Percentiles rank a stretch among this genome's conserved stretches.
Evolutionary conservation across 2,113 vertebrate species (phyloP).

Genomic region (Atractosteus spatula): DNA sequence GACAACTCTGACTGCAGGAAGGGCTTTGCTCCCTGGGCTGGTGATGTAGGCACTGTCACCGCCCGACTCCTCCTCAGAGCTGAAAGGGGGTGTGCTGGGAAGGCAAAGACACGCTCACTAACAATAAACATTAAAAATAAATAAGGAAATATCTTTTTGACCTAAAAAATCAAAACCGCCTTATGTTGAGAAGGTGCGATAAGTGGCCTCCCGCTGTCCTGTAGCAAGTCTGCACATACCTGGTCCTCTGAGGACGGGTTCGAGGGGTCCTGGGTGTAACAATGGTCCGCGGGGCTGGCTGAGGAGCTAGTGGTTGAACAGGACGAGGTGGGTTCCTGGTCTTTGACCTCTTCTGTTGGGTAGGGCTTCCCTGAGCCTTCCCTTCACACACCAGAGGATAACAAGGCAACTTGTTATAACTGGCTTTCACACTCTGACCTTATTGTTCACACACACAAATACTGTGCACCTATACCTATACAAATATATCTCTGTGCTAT

Average conservation of each 20-base stretch:
- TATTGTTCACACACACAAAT: too few relatives aligned
- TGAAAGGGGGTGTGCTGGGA: conserved; percentile 57
- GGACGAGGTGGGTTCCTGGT: background rate
- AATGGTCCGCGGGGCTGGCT: conserved; percentile 29
- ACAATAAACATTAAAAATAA: background rate
- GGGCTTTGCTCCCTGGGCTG: conserved; percentile 19
- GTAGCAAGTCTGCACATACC: conserved; percentile 12
- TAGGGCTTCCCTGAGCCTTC: conserved; percentile 8
- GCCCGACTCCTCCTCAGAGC: conserved; percentile 45
- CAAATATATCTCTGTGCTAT: too few relatives aligned
- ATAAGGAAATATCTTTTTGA: too few relatives aligned
- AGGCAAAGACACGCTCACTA: background rate
- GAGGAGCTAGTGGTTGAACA: conserved; percentile 21
- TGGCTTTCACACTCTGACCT: too few relatives aligned
- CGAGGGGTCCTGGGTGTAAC: conserved; percentile 5
- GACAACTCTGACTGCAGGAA: conserved; percentile 16
- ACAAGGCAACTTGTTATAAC: background rate
- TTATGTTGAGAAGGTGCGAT: too few relatives aligned
- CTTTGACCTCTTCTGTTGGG: conserved; percentile 10
- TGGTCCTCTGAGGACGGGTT: conserved; percentile 24
- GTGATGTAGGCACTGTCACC: conserved; percentile 18
- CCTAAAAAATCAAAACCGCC: too few relatives aligned
- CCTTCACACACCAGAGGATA: conserved; percentile 11
- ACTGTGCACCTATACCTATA: too few relatives aligned
- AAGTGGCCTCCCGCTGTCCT: too few relatives aligned